Conservation (phyloP, 2,888 invertebrate species). For the Arge pagana region DNA sequence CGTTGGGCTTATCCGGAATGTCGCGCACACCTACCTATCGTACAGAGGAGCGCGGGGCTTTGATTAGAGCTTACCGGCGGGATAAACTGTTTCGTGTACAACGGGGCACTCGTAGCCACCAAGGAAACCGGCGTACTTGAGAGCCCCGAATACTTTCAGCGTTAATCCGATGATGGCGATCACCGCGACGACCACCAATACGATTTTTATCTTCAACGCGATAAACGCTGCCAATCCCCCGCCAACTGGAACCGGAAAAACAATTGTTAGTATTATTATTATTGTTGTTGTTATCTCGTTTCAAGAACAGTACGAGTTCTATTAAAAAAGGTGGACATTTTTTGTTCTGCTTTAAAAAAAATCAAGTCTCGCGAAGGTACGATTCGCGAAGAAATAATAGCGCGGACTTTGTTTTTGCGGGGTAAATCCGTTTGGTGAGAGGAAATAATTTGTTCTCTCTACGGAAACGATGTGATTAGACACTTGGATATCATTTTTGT, state of each 20-base stretch:
- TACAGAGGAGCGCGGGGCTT: too few relatives aligned
- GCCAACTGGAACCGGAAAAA: too few relatives aligned
- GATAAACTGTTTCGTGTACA: conserved; percentile 30
- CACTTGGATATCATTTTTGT: background rate
- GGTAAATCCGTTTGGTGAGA: too few relatives aligned
- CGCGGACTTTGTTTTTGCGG: too few relatives aligned
- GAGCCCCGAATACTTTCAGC: conserved; percentile 34
- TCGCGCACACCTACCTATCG: too few relatives aligned
- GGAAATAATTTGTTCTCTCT: too few relatives aligned
- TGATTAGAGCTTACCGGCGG: background rate
- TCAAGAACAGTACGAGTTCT: too few relatives aligned
- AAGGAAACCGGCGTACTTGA: conserved; percentile 22
- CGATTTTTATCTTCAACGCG: conserved; percentile 44
- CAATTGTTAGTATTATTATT: too few relatives aligned
- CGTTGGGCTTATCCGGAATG: too few relatives aligned
- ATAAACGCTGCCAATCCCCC: conserved; percentile 38
- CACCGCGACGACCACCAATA: conserved; percentile 38
- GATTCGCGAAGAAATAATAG: too few relatives aligned
- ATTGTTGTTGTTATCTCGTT: too few relatives aligned
- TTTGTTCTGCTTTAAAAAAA: background rate
- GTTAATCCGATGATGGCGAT: conserved; percentile 38
- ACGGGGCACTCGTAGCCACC: conserved; percentile 23
- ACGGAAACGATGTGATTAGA: background rate
- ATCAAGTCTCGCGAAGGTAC: too few relatives aligned
- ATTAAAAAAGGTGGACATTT: background rate